Evolutionary conservation across 2,888 invertebrate genomes (phyloP).

Genomic region (Elegia similella): DNA sequence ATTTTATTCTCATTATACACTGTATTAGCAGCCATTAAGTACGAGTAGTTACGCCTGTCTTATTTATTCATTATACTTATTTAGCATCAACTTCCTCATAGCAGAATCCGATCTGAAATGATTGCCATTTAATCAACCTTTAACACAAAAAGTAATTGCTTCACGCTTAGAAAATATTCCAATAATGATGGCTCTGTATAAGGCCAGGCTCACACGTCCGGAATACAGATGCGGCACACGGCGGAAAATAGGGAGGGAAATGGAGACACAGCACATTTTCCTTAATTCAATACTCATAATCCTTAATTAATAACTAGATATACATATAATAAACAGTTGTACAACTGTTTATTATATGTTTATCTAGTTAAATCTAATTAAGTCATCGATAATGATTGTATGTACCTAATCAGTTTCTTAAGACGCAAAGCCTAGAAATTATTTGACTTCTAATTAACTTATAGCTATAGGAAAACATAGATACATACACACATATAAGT

Average conservation of each 20-base stretch:
- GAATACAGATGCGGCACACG: neutral
- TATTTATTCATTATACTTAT: neutral
- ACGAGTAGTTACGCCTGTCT: neutral
- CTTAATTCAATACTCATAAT: too few relatives aligned
- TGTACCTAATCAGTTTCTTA: too few relatives aligned
- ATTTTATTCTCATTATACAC: neutral
- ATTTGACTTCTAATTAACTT: too few relatives aligned
- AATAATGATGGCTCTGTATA: neutral
- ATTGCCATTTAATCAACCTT: constrained; percentile 8
- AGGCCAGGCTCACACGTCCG: neutral
- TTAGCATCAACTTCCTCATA: constrained; percentile 8
- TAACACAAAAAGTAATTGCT: constrained; percentile 10
- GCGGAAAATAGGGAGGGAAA: neutral
- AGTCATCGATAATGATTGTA: too few relatives aligned
- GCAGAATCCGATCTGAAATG: constrained; percentile 1
- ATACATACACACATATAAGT: too few relatives aligned
- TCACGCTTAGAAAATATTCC: constrained; percentile 9
- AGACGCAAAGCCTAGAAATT: too few relatives aligned
- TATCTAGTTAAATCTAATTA: too few relatives aligned
- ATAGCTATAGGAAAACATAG: too few relatives aligned
- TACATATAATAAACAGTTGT: too few relatives aligned
- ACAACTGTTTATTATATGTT: too few relatives aligned
- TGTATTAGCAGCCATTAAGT: neutral
- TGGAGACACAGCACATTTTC: neutral
- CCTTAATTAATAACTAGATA: too few relatives aligned